A percentile compares a stretch with the other conserved stretches of the same genome.
Evolutionary conservation across 2,888 invertebrate genomes (phyloP).

Genomic region (Perizoma affinitatum): DNA sequence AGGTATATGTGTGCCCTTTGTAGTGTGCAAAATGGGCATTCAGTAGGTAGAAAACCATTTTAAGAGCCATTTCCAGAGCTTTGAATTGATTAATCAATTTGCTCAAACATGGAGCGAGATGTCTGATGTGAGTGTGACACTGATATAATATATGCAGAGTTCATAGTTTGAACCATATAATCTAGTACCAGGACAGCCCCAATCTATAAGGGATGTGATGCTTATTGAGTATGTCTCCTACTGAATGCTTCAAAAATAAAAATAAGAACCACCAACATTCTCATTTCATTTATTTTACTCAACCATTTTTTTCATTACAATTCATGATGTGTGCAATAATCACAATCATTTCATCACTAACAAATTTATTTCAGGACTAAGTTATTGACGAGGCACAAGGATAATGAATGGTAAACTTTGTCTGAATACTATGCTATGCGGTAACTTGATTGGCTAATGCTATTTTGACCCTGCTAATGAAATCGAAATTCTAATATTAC

Average conservation of each 20-base stretch:
- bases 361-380: constrained; percentile 92
- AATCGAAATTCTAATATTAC: constrained; percentile 32
- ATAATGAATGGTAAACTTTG: constrained; percentile 91
- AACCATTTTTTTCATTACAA: constrained; percentile 37
- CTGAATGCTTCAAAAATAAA: constrained; percentile 24
- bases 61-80: background rate
- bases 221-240: constrained; percentile 1
- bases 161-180: too few relatives aligned
- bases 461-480: constrained; percentile 46
- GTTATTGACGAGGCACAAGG: constrained; percentile 93
- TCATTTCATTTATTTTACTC: constrained; percentile 16
- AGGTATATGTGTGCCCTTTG: constrained; percentile 7
- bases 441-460: constrained; percentile 63
- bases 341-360: constrained; percentile 79
- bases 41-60: constrained; percentile 5
- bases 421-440: constrained; percentile 65
- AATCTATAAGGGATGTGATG: too few relatives aligned
- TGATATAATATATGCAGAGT: too few relatives aligned
- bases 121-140: too few relatives aligned
- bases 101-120: too few relatives aligned
- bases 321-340: constrained; percentile 46
- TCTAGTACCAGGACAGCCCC: too few relatives aligned
- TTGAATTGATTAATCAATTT: too few relatives aligned
- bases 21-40: constrained; percentile 18
- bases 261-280: background rate